phyloP scores from a whole-genome alignment of 2,888 invertebrate species.

The Rhopalosiphum nymphaeae region DNA sequence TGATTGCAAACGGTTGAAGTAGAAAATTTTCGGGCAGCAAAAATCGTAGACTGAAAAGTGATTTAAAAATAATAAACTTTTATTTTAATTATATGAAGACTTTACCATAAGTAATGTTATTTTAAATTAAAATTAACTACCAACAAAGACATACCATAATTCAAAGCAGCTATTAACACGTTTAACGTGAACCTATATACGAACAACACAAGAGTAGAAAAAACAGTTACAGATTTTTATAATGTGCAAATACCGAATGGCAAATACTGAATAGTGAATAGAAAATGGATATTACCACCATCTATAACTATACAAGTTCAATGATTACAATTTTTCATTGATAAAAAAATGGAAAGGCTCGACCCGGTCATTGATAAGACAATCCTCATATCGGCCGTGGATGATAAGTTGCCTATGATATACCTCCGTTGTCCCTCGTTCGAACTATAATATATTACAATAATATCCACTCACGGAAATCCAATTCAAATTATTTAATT shows the following conservation, averaged over 20 bases:
- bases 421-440: neutral
- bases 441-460: no score
- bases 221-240: neutral
- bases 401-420: neutral
- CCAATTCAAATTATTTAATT: no score
- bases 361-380: neutral
- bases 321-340: neutral
- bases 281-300: no score
- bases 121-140: neutral
- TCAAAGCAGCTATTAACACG: neutral
- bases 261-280: no score
- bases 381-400: neutral
- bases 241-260: neutral
- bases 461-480: neutral
- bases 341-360: neutral
- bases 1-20: conserved; percentile 76
- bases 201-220: neutral
- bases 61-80: neutral
- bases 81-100: neutral
- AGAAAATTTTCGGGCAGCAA: conserved; percentile 71
- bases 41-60: conserved; percentile 12
- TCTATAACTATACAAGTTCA: no score
- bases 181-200: no score
- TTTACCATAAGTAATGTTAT: neutral
- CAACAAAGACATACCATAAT: neutral